Evolutionary conservation across 2,797 vertebrate genomes (phyloP), one percentile per base, ranked within the genome.

Genomic region (Macroramphosus scolopax): DNA sequence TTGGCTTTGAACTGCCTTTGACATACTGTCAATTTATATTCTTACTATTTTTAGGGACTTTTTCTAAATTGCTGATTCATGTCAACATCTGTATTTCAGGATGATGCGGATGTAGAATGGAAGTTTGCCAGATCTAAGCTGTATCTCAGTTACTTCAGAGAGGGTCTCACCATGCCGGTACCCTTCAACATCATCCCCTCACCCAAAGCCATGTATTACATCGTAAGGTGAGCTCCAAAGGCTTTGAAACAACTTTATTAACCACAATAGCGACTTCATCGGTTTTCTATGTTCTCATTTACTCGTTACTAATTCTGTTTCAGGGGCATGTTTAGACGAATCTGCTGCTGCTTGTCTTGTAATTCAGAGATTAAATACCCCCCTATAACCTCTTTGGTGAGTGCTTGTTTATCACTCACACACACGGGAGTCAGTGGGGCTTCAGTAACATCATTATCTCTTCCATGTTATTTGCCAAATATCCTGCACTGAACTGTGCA

Each of bases 101-200:
- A 94, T 1, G 91, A 95, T 4, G 93, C 93, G 0, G 93, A 96
- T 0, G 92, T 95, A 9, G 93, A 95, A 66, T 94, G 93, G 94
- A 96, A 95, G 52, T 95, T 95, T 54, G 92, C 93, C 25, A 81
- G 92, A 51, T 96, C 94, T 1, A 95, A 93, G 66, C 86, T 95
- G 63, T 95, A 95, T 76, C 86, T 95, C 25, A 94, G 87, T 37
- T 96, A 92, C 87, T 95, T 95, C 81, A 82, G 91, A 68, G 92
- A 95, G 34, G 93, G 93, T 8, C 87, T 95, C 79, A 95, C 92
- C 0, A 89, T 96, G 66, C 93, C 93, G 0, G 93, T 94, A 28
- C 94, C 93, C 29, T 95, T 95, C 80, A 95, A 95, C 72, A 90
- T 93, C 70, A 90, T 96, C 50, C 93, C 92, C 3, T 94, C 93